A percentile compares a stretch with the other conserved stretches of the same genome.
These are phyloP conservation scores for Melieria picta DNA, from an alignment of 2,888 invertebrate genomes.

Conservation along the genomic window DNA sequence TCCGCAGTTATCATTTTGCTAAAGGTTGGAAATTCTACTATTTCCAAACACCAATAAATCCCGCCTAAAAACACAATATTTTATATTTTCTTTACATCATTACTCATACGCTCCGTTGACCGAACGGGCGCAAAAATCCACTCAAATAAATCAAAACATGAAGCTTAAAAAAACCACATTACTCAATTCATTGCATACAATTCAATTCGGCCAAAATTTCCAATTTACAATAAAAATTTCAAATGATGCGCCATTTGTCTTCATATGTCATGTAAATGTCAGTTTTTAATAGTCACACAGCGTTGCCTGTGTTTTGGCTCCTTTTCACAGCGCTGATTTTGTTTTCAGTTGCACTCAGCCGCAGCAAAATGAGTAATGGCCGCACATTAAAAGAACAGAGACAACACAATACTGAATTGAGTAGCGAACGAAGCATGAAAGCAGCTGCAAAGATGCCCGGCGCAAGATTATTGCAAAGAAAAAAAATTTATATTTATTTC, in stretches of 20 bases:
- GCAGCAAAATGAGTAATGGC: background rate
- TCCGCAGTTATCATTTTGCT: too few species aligned
- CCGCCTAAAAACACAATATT: too few species aligned
- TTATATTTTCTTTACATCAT: too few species aligned
- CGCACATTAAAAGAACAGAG: background rate
- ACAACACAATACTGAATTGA: background rate
- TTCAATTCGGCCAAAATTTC: constrained; percentile 1
- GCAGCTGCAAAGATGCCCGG: background rate
- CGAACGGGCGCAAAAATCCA: too few species aligned
- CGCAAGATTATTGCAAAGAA: background rate
- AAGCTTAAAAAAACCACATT: too few species aligned
- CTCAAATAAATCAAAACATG: too few species aligned
- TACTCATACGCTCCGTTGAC: too few species aligned
- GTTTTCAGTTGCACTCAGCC: too few species aligned
- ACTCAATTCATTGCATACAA: too few species aligned
- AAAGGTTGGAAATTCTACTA: too few species aligned
- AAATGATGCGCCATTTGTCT: constrained; percentile 33
- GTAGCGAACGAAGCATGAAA: background rate
- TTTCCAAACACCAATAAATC: too few species aligned
- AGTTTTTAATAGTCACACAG: background rate
- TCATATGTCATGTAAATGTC: constrained; percentile 33
- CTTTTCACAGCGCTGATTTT: too few species aligned
- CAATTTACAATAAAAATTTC: constrained; percentile 27
- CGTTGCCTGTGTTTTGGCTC: background rate
- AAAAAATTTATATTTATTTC: background rate